phyloP scores from a whole-genome alignment of 2,888 invertebrate genomes.

The Lasioglossum malachurum region DNA sequence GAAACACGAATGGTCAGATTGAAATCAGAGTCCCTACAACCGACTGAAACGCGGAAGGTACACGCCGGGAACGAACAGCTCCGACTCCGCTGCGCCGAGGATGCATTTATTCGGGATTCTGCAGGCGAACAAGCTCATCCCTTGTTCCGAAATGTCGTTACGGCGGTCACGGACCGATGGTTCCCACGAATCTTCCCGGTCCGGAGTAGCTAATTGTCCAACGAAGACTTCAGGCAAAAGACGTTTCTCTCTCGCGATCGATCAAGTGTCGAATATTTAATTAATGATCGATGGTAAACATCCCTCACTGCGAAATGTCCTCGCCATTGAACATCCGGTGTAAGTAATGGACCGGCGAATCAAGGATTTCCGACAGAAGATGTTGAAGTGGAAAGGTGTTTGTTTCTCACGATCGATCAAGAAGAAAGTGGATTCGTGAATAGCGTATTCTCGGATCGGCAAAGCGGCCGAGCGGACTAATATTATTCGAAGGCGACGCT shows the following conservation, averaged over 20 bases:
- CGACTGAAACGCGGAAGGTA: slow-evolving; percentile 24
- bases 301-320: not conserved
- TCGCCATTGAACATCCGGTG: not conserved
- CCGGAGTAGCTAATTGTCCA: not conserved
- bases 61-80: slow-evolving; percentile 33
- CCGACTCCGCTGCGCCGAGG: not conserved
- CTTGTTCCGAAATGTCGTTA: not conserved
- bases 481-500: slow-evolving; percentile 9
- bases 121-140: not conserved
- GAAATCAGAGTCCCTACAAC: slow-evolving; percentile 65
- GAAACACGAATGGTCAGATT: slow-evolving; percentile 75
- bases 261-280: not conserved
- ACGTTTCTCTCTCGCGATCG: not conserved
- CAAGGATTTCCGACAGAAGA: not conserved
- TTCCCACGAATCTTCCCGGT: not conserved
- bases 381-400: not conserved
- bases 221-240: not conserved
- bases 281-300: not conserved
- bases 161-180: not conserved
- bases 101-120: slow-evolving; percentile 29
- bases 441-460: not conserved
- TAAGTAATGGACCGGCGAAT: not conserved
- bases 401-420: not conserved
- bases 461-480: not conserved
- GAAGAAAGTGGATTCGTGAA: not conserved